Conservation (phyloP, 2,888 invertebrate genomes). For the Autographa gamma region DNA sequence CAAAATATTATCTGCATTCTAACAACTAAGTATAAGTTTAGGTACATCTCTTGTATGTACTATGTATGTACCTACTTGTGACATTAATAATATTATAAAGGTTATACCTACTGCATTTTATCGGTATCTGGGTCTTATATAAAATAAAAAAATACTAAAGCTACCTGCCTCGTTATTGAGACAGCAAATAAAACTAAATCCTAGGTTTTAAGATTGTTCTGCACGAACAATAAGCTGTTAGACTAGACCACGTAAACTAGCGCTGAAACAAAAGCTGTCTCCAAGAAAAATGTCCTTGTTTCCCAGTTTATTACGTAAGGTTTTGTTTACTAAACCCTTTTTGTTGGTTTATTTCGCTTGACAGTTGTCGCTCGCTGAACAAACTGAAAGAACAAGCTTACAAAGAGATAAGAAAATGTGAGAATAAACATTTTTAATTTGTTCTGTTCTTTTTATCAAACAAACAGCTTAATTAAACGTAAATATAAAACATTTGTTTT, state of each 20-base stretch:
- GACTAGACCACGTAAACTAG: background rate
- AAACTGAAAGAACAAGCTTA: constrained; percentile 32
- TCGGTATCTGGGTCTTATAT: no score
- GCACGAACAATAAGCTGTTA: background rate
- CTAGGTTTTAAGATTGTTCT: background rate
- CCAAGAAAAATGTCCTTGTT: background rate
- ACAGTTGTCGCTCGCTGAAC: constrained; percentile 35
- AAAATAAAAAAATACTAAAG: no score
- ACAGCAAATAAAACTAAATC: background rate
- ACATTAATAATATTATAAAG: no score
- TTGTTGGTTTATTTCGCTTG: constrained; percentile 33
- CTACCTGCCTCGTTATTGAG: no score
- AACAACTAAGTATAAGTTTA: no score
- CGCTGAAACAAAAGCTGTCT: background rate
- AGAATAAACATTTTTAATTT: constrained; percentile 9
- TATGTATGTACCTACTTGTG: no score
- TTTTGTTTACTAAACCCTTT: constrained; percentile 33
- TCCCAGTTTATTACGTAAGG: constrained; percentile 22
- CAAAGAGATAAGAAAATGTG: constrained; percentile 18
- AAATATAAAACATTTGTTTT: background rate
- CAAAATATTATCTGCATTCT: no score
- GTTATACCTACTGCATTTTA: no score
- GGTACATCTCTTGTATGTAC: no score
- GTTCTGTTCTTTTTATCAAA: background rate
- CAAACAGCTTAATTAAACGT: background rate